phyloP scores from a whole-genome alignment of 1,140 invertebrate genomes.

The Panulirus ornatus region DNA sequence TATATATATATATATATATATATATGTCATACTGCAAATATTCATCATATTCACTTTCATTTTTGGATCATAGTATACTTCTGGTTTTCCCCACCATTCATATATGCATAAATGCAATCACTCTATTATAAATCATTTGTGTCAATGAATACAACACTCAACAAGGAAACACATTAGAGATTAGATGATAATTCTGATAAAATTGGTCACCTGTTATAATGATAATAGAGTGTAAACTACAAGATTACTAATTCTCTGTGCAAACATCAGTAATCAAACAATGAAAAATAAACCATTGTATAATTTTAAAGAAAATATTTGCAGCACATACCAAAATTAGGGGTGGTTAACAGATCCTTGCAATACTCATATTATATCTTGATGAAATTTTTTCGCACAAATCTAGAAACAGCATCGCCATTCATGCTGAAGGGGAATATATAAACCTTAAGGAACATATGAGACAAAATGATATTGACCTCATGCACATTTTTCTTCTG shows the following conservation, averaged over 20 bases:
- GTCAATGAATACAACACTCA: neutral
- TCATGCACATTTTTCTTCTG: too few species aligned
- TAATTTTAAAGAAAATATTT: neutral
- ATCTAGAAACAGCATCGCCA: too few species aligned
- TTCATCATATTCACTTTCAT: neutral
- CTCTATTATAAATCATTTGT: neutral
- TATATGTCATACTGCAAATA: neutral
- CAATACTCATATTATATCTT: slow-evolving; percentile 7
- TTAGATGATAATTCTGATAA: neutral
- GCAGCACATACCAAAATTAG: neutral
- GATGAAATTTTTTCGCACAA: neutral
- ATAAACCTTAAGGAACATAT: too few species aligned
- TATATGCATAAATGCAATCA: too few species aligned
- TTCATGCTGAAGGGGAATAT: too few species aligned
- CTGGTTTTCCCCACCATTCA: too few species aligned
- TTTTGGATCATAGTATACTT: neutral
- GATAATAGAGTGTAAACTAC: neutral
- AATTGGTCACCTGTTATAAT: neutral
- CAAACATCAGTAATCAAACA: neutral
- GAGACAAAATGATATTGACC: too few species aligned
- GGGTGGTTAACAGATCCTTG: neutral
- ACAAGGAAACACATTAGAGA: too few species aligned
- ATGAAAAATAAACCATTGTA: neutral
- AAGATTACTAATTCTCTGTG: neutral
- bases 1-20: too few species aligned